These are phyloP conservation scores for Callosobruchus maculatus DNA, from an alignment of 2,888 invertebrate species.

Conservation along the genomic window DNA sequence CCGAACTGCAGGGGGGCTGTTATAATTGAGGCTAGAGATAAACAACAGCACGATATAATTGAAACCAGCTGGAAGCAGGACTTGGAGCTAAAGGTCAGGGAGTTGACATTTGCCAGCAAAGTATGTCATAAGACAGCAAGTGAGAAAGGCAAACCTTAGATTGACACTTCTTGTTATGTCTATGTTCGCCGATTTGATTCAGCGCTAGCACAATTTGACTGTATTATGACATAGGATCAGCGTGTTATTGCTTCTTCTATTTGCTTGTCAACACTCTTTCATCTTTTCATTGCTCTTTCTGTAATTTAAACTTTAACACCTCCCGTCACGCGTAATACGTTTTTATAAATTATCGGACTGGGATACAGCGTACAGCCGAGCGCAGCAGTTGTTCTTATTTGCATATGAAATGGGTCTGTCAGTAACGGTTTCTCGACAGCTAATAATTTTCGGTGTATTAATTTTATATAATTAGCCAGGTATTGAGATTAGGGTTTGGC, in stretches of 20 bases:
- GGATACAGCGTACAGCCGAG: background rate
- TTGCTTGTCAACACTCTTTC: constrained; percentile 45
- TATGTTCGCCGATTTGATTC: no score
- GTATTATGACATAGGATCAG: constrained; percentile 44
- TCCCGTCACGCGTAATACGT: background rate
- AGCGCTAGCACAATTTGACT: background rate
- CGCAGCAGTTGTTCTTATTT: background rate
- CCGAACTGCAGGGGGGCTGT: no score
- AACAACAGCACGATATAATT: no score
- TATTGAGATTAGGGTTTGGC: background rate
- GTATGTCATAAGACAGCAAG: no score
- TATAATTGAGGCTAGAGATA: no score
- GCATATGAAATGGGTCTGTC: background rate
- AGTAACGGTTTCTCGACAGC: background rate
- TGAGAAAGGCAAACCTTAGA: no score
- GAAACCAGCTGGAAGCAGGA: no score
- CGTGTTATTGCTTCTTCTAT: constrained; percentile 49
- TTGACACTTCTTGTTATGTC: no score
- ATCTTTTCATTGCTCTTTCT: constrained; percentile 20
- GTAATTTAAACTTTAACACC: constrained; percentile 11
- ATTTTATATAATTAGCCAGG: background rate
- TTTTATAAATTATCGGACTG: background rate
- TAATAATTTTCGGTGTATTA: background rate
- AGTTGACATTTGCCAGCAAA: no score
- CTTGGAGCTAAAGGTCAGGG: no score